Conservation (phyloP, 2,113 vertebrate species). For the Microcebus lehilahytsara region DNA sequence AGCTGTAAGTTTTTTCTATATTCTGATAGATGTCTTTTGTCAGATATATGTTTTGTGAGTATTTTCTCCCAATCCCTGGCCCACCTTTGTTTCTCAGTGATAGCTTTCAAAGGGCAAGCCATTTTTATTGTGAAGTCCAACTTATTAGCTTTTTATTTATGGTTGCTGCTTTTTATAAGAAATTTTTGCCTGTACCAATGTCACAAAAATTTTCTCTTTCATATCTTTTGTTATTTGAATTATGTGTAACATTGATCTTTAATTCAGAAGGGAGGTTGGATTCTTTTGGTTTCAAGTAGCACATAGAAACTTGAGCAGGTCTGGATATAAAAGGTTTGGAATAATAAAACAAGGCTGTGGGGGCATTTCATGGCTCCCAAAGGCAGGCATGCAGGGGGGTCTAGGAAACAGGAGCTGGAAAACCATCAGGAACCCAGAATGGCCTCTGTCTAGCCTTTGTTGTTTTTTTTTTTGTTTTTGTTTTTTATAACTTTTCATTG, state of each 20-base stretch:
- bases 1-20: background rate
- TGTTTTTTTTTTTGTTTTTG: background rate
- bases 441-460: background rate
- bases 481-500: too few species aligned
- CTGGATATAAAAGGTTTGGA: background rate
- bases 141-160: background rate
- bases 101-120: slow-evolving; percentile 6
- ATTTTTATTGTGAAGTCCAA: slow-evolving; percentile 8
- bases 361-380: background rate
- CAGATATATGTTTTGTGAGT: background rate
- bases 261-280: background rate
- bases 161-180: slow-evolving; percentile 27
- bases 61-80: background rate
- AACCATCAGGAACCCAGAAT: background rate
- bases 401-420: background rate
- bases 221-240: background rate
- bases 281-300: background rate
- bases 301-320: background rate
- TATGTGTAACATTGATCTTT: background rate
- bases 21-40: background rate
- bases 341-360: background rate
- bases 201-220: background rate
- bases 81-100: background rate
- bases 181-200: background rate
- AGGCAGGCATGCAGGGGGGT: background rate